Base-by-base conservation (phyloP, 2,113 vertebrate genomes). In the Monopterus albus region DNA sequence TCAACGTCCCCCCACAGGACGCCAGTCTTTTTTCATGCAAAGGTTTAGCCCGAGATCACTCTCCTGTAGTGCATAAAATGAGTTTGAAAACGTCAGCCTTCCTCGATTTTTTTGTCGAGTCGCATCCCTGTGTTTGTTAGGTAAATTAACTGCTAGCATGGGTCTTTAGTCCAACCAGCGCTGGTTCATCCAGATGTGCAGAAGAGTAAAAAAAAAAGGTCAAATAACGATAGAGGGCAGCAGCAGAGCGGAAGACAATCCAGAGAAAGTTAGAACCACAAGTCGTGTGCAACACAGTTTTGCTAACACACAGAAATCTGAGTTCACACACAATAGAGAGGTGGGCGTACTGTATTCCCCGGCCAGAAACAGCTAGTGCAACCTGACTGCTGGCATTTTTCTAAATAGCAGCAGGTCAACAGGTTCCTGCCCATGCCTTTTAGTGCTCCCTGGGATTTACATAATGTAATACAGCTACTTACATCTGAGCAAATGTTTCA, bases 31-130 rank as follows among this genome's bases (percentile, higher is more conserved):
- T 59, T 40, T 72, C 73, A 79, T 64, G 63, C 25, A 64, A 72
- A 64, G 75, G 80, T 85, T 90, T 83, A 82, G 47, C 28, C 57
- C 0, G 43, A 82, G 87, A 86, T 87, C 81, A 86, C 70, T 58
- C 68, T 76, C 65, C 68, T 64, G 67, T 57, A 49, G 75, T 12
- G 51, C 72, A 86, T 76, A 87, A n/a, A 90, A 90, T 88, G 84
- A 89, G 87, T 75, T 61, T 61, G 58, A 74, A 56, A 76, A 62
- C 51, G 18, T 51, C 64, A 2, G 57, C 72, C 63, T 56, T 61
- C 57, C 72, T 83, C 52, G 58, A 61, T 72, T 82, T 85, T 28
- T 59, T 85, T 72, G 86, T 83, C 49, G 43, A 81, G 59, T 53
- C 31, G 47, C 78, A 72, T 78, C 72, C 66, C 53, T 23, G 51